These are phyloP conservation scores for Agrotis segetum DNA, from an alignment of 2,888 invertebrate genomes.

Conservation along the genomic window DNA sequence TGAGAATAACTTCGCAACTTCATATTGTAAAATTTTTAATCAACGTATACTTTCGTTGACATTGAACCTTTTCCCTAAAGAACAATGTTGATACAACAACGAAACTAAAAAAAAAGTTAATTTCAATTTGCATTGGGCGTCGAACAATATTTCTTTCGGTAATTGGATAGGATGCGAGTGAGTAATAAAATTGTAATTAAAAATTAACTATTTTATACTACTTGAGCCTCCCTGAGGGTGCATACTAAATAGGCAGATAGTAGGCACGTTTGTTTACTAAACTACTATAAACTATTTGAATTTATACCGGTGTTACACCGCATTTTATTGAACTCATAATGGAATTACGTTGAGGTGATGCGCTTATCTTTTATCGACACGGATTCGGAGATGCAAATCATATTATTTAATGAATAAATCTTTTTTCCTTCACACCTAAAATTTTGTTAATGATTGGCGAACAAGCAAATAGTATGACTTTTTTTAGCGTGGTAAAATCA, in stretches of 20 bases:
- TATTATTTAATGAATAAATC: not conserved
- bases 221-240: slow-evolving; percentile 85
- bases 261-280: slow-evolving; percentile 84
- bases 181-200: slow-evolving; percentile 91
- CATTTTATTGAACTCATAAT: slow-evolving; percentile 73
- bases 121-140: slow-evolving; percentile 75
- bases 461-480: too few relatives aligned
- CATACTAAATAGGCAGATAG: slow-evolving; percentile 87
- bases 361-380: slow-evolving; percentile 9
- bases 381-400: not conserved
- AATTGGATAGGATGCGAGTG: slow-evolving; percentile 88
- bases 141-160: slow-evolving; percentile 84
- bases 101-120: slow-evolving; percentile 55
- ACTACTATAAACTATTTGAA: slow-evolving; percentile 87
- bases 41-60: not conserved
- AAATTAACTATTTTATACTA: slow-evolving; percentile 89
- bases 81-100: slow-evolving; percentile 5
- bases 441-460: not conserved
- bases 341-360: slow-evolving; percentile 58
- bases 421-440: not conserved
- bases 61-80: slow-evolving; percentile 11
- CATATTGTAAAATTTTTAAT: not conserved
- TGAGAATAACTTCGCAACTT: not conserved
- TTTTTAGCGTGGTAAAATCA: too few relatives aligned
- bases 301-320: slow-evolving; percentile 77